Base-by-base conservation (phyloP, 2,888 invertebrate species). In the Drosophila tripunctata region DNA sequence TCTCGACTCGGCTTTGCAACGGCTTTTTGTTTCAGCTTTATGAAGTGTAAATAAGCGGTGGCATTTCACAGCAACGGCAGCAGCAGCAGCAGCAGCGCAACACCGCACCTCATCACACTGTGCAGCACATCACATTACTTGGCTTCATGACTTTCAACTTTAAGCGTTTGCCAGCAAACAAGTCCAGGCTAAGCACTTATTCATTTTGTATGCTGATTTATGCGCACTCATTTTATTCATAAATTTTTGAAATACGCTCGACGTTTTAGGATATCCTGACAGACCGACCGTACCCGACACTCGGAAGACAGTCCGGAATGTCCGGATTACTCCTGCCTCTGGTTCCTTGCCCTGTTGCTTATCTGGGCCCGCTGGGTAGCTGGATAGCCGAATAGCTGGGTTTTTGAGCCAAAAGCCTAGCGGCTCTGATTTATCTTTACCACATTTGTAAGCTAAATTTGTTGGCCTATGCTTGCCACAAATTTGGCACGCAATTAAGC, bases 141-240 rank as follows among this genome's bases (percentile, higher is more conserved):
- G 50, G 24, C 31, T 54, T 56, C 55, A 61, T 63, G 64, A 51
- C 48, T 75, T 70, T 60, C 52, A 55, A 48, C 52, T 61, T 51
- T 57, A 52, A 63, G 55, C 38, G 19, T 8, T 19, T 43, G 17
- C 45, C 7, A 10, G 27, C 10, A 30, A n/a, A n/a, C n/a, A n/a
- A n/a, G 27, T 27, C 10, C 27, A 14, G 22, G 47, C 63, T 47
- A 55, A 80, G 67, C 65, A 27, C 56, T 80, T 66, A 80, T 75
- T 72, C 75, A 77, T 72, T 78, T 67, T 44, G 62, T 48, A 45
- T 56, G 67, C 76, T 82, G 81, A 82, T 82, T 82, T 85, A 82
- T 82, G 83, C 78, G 54, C 67, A 79, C 79, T 85, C 86, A 82
- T 82, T 82, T 85, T 75, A 82, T 79, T 82, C 86, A 82, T 79